Percentiles rank a stretch among this genome's conserved stretches.
Evolutionary conservation across 2,797 vertebrate species (phyloP).

Genomic region (Phoebastria nigripes): DNA sequence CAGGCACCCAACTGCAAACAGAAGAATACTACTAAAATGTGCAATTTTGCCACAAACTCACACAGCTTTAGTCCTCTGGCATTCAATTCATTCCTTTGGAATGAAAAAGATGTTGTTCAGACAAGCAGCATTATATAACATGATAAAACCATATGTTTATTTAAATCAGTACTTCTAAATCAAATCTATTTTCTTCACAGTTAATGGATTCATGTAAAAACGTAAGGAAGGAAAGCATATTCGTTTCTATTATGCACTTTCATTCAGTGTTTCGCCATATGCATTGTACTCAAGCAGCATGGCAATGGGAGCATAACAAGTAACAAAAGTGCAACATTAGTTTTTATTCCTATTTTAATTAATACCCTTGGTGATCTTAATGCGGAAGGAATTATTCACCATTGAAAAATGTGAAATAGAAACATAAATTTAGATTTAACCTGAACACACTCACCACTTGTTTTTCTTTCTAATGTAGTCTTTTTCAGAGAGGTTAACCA

Average conservation of each 20-base stretch:
- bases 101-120: slow-evolving; percentile 9
- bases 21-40: neutral
- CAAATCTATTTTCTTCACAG: neutral
- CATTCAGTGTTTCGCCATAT: neutral
- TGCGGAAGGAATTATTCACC: neutral
- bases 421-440: neutral
- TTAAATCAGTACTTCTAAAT: neutral
- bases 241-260: neutral
- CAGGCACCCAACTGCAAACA: neutral
- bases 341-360: neutral
- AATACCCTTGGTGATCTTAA: neutral
- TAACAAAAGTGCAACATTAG: neutral
- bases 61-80: neutral
- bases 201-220: neutral
- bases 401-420: neutral
- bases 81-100: neutral
- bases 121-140: neutral
- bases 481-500: slow-evolving; percentile 98
- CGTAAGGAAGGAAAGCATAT: neutral
- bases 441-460: slow-evolving; percentile 87
- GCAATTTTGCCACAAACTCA: neutral
- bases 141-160: neutral
- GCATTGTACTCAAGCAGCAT: neutral
- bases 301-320: neutral
- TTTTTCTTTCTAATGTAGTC: slow-evolving; percentile 99